Evolutionary conservation across 2,113 vertebrate species (phyloP).

Genomic region (Xenopus borealis): DNA sequence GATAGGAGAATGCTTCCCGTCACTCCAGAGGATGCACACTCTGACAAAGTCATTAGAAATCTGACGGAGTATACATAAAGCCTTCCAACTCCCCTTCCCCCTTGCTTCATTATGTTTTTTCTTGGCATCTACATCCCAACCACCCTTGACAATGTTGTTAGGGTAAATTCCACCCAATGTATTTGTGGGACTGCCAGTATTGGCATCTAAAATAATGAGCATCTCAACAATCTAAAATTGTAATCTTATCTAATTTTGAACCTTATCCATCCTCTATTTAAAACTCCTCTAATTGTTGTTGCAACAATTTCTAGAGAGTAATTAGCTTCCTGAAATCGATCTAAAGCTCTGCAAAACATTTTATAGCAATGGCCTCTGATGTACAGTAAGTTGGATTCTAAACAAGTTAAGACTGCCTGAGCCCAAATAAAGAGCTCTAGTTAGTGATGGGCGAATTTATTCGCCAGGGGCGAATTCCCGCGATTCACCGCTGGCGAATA

Average conservation of each 20-base stretch:
- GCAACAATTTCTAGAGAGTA: background rate
- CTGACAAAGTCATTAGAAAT: constrained; percentile 65
- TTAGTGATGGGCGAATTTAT: too few relatives aligned
- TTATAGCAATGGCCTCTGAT: background rate
- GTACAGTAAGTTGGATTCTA: background rate
- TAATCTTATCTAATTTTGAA: background rate
- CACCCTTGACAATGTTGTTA: background rate
- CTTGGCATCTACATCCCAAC: background rate
- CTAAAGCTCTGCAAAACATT: background rate
- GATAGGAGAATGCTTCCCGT: constrained; percentile 57
- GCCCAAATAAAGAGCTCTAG: background rate
- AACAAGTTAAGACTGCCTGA: background rate
- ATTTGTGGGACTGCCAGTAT: background rate
- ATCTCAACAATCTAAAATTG: background rate
- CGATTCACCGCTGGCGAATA: too few relatives aligned
- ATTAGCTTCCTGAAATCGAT: background rate
- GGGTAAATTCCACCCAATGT: background rate
- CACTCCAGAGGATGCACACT: constrained; percentile 57
- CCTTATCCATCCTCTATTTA: background rate
- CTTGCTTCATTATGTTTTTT: background rate
- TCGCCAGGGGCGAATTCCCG: too few relatives aligned
- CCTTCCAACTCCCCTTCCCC: background rate
- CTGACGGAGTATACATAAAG: constrained; percentile 50
- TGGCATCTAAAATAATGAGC: background rate
- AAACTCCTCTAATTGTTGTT: background rate